Evolutionary conservation across 1,140 invertebrate species (phyloP).

Genomic region (Lepidurus arcticus): DNA sequence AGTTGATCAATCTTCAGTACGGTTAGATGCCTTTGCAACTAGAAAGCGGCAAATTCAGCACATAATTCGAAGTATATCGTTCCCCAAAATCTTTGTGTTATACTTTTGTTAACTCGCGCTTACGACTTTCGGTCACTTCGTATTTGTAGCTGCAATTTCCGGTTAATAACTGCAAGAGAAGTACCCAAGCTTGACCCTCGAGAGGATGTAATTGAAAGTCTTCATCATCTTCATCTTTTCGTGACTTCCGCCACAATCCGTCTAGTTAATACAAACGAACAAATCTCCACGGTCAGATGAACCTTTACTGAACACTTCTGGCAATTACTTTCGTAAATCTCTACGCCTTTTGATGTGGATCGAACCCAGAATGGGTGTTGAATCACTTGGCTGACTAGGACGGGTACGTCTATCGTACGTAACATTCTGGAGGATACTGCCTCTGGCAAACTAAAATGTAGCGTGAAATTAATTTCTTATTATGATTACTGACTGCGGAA

Average conservation of each 20-base stretch:
- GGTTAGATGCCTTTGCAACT: neutral
- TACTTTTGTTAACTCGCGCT: neutral
- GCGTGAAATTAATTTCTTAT: neutral
- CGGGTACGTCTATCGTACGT: constrained; percentile 50
- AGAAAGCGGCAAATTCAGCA: neutral
- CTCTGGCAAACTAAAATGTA: constrained; percentile 32
- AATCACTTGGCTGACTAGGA: constrained; percentile 62
- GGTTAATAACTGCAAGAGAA: neutral
- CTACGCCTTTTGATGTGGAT: neutral
- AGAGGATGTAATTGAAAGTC: neutral
- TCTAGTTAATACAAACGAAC: neutral
- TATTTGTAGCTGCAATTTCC: neutral
- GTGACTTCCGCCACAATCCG: neutral
- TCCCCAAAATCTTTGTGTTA: neutral
- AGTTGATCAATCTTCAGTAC: neutral
- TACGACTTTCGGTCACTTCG: neutral
- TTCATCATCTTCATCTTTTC: constrained; percentile 5
- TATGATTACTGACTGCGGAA: neutral
- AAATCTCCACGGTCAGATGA: neutral
- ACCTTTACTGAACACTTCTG: neutral
- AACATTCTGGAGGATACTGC: constrained; percentile 37
- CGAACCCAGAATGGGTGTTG: constrained; percentile 62
- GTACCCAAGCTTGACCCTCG: constrained; percentile 1
- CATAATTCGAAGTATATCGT: too few species aligned
- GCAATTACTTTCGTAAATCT: neutral